These are phyloP conservation scores for Cheilosia vernalis DNA, from an alignment of 2,888 invertebrate species.

Conservation along the genomic window DNA sequence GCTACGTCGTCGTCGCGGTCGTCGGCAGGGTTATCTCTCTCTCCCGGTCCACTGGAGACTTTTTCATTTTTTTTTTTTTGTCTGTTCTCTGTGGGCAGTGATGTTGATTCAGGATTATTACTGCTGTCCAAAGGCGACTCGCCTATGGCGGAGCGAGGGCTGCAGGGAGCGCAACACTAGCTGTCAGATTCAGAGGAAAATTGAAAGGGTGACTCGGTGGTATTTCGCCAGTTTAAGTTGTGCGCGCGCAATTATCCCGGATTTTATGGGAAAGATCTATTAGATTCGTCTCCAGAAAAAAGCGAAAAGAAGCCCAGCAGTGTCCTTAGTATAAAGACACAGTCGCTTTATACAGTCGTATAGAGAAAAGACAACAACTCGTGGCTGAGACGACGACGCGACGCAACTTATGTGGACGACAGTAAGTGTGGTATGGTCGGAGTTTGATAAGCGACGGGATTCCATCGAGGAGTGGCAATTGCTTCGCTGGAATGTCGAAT, in stretches of 20 bases:
- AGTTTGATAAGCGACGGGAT: conserved; percentile 57
- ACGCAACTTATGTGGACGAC: conserved; percentile 29
- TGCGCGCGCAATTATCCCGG: conserved; percentile 55
- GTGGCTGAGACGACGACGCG: conserved; percentile 5
- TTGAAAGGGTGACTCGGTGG: conserved; percentile 49
- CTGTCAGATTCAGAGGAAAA: conserved; percentile 50
- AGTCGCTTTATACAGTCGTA: background rate
- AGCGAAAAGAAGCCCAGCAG: background rate
- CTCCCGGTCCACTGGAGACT: conserved; percentile 4
- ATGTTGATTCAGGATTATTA: conserved; percentile 49
- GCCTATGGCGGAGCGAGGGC: background rate
- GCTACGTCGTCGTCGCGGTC: conserved; percentile 39
- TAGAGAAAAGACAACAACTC: background rate
- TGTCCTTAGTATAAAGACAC: conserved; percentile 1
- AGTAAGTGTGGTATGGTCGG: conserved; percentile 25
- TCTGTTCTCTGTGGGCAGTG: conserved; percentile 28
- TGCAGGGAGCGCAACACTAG: conserved; percentile 16
- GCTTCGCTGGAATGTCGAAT: conserved; percentile 48
- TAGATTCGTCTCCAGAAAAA: conserved; percentile 36
- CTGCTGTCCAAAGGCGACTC: conserved; percentile 10
- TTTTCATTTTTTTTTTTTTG: conserved; percentile 2
- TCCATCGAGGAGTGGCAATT: conserved; percentile 53
- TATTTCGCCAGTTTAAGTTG: conserved; percentile 46
- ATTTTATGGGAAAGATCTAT: conserved; percentile 65
- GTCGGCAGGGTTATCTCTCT: conserved; percentile 37